Conservation (phyloP, 2,797 vertebrate genomes). For the Oreochromis grahami region DNA sequence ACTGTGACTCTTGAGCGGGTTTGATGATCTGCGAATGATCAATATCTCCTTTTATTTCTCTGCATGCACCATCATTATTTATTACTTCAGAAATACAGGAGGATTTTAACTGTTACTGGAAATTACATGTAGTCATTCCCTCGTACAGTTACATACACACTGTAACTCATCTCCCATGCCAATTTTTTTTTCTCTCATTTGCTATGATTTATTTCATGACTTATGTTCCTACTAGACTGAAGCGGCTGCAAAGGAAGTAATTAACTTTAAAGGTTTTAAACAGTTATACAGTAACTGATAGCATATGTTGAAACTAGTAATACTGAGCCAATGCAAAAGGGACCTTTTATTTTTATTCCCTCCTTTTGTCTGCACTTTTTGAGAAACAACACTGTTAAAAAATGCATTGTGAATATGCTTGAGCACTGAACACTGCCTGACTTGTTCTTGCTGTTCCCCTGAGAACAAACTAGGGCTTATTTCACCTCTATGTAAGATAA, state of each 20-base stretch:
- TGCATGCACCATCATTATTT: constrained; percentile 34
- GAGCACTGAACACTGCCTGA: constrained; percentile 49
- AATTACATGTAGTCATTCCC: not conserved
- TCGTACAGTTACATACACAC: not conserved
- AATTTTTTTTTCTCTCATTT: not conserved
- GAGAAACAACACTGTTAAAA: constrained; percentile 19
- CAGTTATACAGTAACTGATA: not conserved
- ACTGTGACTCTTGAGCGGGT: not conserved
- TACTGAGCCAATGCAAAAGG: constrained; percentile 45
- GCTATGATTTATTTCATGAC: not conserved
- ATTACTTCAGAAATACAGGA: constrained; percentile 5
- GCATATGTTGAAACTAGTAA: constrained; percentile 4
- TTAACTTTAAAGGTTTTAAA: not conserved
- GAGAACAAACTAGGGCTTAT: constrained; percentile 35
- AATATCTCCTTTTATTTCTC: not conserved
- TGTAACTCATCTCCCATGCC: not conserved
- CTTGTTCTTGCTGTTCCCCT: constrained; percentile 13
- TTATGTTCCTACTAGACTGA: constrained; percentile 6
- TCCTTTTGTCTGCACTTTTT: constrained; percentile 3
- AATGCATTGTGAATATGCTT: constrained; percentile 29
- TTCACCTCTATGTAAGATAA: constrained; percentile 15
- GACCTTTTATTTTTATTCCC: not conserved
- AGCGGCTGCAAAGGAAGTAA: not conserved
- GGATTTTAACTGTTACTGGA: not conserved
- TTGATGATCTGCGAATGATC: not conserved